Conservation (phyloP, 2,113 vertebrate species). For the Myrmecobius fasciatus region DNA sequence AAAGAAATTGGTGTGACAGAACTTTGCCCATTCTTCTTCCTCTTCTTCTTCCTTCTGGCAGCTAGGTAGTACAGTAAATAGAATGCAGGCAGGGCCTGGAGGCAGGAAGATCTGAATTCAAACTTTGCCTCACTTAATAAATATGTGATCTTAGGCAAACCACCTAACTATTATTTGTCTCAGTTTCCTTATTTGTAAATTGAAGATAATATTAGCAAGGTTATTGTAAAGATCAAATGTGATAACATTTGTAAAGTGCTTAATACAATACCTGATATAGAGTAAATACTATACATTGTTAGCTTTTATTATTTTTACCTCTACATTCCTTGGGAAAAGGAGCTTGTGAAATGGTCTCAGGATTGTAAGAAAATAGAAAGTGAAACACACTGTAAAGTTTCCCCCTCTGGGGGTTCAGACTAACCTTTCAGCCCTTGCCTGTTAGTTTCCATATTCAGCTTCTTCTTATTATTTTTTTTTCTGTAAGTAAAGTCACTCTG, state of each 20-base stretch:
- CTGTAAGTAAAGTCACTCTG: conserved; percentile 71
- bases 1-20: neutral
- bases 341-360: neutral
- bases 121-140: neutral
- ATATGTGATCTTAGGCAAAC: neutral
- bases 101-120: neutral
- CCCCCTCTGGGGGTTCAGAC: neutral
- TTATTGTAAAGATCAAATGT: neutral
- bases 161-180: neutral
- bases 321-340: neutral
- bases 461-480: conserved; percentile 64
- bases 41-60: neutral
- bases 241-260: neutral
- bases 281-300: neutral
- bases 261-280: neutral
- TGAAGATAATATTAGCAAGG: neutral
- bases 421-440: conserved; percentile 35
- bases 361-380: conserved; percentile 47
- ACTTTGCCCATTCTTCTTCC: neutral
- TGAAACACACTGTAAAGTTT: neutral
- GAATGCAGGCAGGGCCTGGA: neutral
- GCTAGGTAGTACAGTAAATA: neutral
- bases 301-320: neutral
- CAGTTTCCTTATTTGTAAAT: neutral
- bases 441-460: conserved; percentile 60